phyloP scores from a whole-genome alignment of 2,797 vertebrate genomes.

The Sebastes aleutianus region DNA sequence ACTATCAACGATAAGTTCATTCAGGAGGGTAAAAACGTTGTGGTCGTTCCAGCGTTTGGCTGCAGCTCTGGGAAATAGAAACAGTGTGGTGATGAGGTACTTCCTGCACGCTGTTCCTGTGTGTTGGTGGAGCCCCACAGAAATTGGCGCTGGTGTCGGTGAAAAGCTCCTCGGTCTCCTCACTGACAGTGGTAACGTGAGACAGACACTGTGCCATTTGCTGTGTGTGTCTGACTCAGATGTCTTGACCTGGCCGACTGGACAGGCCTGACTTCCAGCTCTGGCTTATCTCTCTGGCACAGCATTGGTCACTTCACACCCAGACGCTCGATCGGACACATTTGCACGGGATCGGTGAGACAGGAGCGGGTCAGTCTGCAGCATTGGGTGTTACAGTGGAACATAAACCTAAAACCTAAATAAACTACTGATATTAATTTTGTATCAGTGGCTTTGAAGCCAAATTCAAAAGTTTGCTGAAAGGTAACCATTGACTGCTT shows the following conservation, averaged over 20 bases:
- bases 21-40: slow-evolving; percentile 34
- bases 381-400: neutral
- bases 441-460: neutral
- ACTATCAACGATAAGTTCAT: slow-evolving; percentile 38
- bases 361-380: slow-evolving; percentile 7
- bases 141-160: slow-evolving; percentile 72
- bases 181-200: slow-evolving; percentile 71
- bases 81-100: slow-evolving; percentile 56
- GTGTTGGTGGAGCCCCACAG: slow-evolving; percentile 22
- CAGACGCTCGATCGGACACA: slow-evolving; percentile 73
- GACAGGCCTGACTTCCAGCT: slow-evolving; percentile 84
- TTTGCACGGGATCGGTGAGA: slow-evolving; percentile 31
- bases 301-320: slow-evolving; percentile 86
- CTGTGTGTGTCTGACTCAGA: slow-evolving; percentile 75
- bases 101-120: slow-evolving; percentile 60
- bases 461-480: neutral
- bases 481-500: neutral
- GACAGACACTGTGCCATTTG: slow-evolving; percentile 83
- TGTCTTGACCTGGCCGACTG: slow-evolving; percentile 78
- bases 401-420: neutral
- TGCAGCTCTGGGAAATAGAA: slow-evolving; percentile 47
- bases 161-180: slow-evolving; percentile 54
- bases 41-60: slow-evolving; percentile 25
- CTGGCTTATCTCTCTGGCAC: slow-evolving; percentile 85
- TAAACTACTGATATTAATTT: neutral